Percentiles rank a stretch among this genome's conserved stretches.
phyloP scores from a whole-genome alignment of 2,113 vertebrate genomes.

The Elaphurus davidianus region DNA sequence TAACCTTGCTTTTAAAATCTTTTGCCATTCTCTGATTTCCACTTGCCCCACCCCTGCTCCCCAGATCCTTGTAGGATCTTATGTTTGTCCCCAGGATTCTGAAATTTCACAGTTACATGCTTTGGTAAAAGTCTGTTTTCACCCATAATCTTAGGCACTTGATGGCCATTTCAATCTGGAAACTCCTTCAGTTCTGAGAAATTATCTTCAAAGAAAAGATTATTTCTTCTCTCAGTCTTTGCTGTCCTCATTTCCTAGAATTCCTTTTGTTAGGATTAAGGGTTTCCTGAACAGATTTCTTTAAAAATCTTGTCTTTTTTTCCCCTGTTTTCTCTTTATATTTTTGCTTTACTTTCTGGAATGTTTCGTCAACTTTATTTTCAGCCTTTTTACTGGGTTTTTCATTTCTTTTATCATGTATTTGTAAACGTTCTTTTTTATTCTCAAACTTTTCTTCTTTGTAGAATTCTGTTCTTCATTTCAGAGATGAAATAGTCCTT shows the following conservation, averaged over 20 bases:
- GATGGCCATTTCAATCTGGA: not conserved
- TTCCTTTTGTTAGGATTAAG: not conserved
- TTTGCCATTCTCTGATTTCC: not conserved
- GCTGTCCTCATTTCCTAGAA: not conserved
- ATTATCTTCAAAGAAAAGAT: not conserved
- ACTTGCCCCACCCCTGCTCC: not conserved
- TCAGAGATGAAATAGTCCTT: not conserved
- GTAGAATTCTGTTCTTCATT: conserved; percentile 21
- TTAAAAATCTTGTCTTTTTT: conserved; percentile 1
- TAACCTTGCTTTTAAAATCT: not conserved
- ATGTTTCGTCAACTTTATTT: conserved; percentile 34
- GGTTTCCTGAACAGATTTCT: not conserved
- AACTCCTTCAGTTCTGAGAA: conserved; percentile 19
- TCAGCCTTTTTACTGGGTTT: not conserved
- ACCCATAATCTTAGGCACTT: not conserved
- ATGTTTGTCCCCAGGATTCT: not conserved
- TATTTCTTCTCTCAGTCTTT: not conserved
- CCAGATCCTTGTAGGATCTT: not conserved
- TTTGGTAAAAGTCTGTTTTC: not conserved
- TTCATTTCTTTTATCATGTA: not conserved
- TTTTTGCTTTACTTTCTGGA: not conserved
- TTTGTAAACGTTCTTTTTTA: not conserved
- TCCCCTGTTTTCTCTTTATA: not conserved
- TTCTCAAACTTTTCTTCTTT: conserved; percentile 17
- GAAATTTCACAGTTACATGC: not conserved